Conservation (phyloP, 2,797 vertebrate species). For the Perodicticus potto region DNA sequence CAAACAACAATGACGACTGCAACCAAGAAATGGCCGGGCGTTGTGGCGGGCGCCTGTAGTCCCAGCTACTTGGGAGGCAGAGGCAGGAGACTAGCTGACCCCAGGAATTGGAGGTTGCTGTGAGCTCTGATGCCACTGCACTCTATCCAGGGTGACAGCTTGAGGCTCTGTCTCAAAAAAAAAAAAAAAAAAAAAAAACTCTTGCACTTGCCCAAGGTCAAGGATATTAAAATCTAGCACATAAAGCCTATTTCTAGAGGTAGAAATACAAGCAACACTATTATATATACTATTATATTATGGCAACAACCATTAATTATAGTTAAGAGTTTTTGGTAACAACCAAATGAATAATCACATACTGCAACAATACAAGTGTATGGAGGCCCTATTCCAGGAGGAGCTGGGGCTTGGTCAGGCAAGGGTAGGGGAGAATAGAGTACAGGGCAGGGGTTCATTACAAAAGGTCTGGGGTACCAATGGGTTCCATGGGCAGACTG, state of each 20-base stretch:
- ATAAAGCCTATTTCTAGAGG: neutral
- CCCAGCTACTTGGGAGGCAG: too few species aligned
- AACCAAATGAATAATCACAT: neutral
- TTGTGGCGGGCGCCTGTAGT: too few species aligned
- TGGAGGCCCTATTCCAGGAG: neutral
- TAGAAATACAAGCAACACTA: neutral
- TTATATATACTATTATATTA: neutral
- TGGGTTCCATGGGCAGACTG: neutral
- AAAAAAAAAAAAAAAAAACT: too few species aligned
- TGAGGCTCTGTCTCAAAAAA: too few species aligned
- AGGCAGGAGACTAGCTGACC: too few species aligned
- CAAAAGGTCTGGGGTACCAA: neutral
- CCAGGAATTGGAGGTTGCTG: too few species aligned
- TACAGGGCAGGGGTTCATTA: neutral
- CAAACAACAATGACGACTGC: too few species aligned
- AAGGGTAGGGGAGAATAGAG: neutral
- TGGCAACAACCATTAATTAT: neutral
- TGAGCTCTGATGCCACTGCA: too few species aligned
- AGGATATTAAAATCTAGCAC: constrained; percentile 34
- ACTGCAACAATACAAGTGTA: neutral
- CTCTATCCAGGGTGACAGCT: too few species aligned
- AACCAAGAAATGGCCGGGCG: too few species aligned
- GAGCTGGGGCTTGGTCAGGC: neutral
- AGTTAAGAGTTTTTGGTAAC: constrained; percentile 33
- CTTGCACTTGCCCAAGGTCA: neutral